phyloP scores from a whole-genome alignment of 1,140 invertebrate genomes.

The Arctopsyche grandis region DNA sequence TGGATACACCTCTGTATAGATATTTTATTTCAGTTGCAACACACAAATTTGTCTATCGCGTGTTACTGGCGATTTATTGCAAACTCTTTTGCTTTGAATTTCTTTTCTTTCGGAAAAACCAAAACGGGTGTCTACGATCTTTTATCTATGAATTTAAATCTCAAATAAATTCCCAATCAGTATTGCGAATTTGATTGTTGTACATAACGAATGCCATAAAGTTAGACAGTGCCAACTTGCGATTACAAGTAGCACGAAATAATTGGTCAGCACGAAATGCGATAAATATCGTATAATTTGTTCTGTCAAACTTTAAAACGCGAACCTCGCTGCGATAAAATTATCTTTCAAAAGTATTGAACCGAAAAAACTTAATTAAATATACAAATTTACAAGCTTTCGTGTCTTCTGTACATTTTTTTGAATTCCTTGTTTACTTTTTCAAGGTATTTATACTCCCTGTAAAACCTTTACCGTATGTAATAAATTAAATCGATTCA shows the following conservation, averaged over 20 bases:
- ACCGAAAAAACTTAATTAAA: too few relatives aligned
- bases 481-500: too few relatives aligned
- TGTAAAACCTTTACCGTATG: too few relatives aligned
- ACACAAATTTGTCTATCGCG: constrained; percentile 20
- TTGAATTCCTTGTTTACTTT: too few relatives aligned
- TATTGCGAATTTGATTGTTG: too few relatives aligned
- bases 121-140: neutral
- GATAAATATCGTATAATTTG: neutral
- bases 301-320: too few relatives aligned
- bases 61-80: neutral
- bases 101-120: neutral
- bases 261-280: neutral
- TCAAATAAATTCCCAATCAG: too few relatives aligned
- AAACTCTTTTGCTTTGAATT: neutral
- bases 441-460: too few relatives aligned
- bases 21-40: constrained; percentile 20
- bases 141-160: neutral
- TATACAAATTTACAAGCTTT: too few relatives aligned
- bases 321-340: too few relatives aligned
- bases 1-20: neutral
- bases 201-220: neutral
- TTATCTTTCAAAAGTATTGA: too few relatives aligned
- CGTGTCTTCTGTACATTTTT: too few relatives aligned
- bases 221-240: constrained; percentile 5
- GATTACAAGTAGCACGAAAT: neutral